Evolutionary conservation across 1,140 invertebrate species (phyloP).

Genomic region (Diachasmimorpha longicaudata): DNA sequence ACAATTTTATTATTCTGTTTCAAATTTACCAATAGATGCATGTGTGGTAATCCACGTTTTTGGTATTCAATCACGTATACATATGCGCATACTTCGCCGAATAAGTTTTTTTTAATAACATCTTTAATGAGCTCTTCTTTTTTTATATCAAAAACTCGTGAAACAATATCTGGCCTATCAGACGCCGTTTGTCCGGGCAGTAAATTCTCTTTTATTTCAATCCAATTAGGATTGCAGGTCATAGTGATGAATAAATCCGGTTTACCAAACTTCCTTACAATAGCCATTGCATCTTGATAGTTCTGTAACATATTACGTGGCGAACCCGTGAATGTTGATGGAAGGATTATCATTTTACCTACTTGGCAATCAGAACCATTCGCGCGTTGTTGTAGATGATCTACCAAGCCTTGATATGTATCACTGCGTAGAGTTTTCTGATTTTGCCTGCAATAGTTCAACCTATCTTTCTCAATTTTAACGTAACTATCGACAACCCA

Average conservation of each 20-base stretch:
- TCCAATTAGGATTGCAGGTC: background rate
- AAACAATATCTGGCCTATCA: constrained; percentile 30
- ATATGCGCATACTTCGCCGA: constrained; percentile 6
- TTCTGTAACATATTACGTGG: background rate
- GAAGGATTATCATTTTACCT: background rate
- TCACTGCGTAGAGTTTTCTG: constrained; percentile 12
- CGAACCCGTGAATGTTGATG: background rate
- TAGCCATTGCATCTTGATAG: background rate
- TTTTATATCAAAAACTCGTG: constrained; percentile 22
- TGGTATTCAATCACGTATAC: constrained; percentile 13
- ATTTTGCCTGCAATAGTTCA: constrained; percentile 10
- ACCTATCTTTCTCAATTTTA: constrained; percentile 23
- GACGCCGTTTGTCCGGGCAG: background rate
- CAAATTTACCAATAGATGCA: constrained; percentile 29
- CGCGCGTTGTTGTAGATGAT: background rate
- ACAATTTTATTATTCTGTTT: constrained; percentile 31
- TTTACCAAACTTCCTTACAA: background rate
- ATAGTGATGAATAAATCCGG: background rate
- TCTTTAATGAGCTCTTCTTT: background rate
- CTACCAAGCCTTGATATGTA: background rate
- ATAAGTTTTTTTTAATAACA: constrained; percentile 3
- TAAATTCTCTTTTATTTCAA: background rate
- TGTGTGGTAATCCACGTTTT: constrained; percentile 20
- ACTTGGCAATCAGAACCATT: background rate
- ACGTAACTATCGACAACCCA: constrained; percentile 23